phyloP scores from a whole-genome alignment of 2,113 vertebrate species.

The Gasterosteus nipponicus region DNA sequence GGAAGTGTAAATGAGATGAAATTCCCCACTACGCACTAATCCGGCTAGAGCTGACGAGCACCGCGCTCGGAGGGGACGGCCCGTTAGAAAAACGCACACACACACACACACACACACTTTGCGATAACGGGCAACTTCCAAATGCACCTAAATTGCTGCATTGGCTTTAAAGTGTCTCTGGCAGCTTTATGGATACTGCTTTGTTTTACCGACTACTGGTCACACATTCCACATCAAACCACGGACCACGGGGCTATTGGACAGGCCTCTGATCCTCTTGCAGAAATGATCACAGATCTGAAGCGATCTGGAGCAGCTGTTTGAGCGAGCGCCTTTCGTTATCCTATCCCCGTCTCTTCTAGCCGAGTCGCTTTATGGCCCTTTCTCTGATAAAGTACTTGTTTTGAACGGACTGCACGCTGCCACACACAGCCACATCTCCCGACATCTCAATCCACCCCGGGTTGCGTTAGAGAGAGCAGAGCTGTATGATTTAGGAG shows the following conservation, averaged over 20 bases:
- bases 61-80: conserved; percentile 15
- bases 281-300: conserved; percentile 27
- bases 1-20: conserved; percentile 55
- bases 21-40: conserved; percentile 52
- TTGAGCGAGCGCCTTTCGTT: conserved; percentile 42
- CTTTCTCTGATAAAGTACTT: conserved; percentile 26
- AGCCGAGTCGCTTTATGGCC: conserved; percentile 45
- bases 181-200: conserved; percentile 53
- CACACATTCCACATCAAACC: conserved; percentile 66
- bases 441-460: conserved; percentile 62
- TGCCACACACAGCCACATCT: conserved; percentile 49
- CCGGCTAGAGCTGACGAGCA: conserved; percentile 53
- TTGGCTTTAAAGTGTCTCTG: conserved; percentile 53
- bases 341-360: conserved; percentile 54
- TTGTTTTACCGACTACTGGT: conserved; percentile 44
- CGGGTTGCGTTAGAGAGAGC: conserved; percentile 38
- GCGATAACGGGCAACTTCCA: conserved; percentile 62
- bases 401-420: conserved; percentile 50
- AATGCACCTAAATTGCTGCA: conserved; percentile 62
- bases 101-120: conserved; percentile 55
- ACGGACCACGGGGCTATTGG: conserved; percentile 36
- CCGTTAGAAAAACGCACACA: conserved; percentile 61
- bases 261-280: conserved; percentile 46
- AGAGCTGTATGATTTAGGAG: conserved; percentile 39
- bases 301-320: conserved; percentile 47